These are phyloP conservation scores for Synanthedon tipuliformis DNA, from an alignment of 2,888 invertebrate genomes.

Conservation along the genomic window DNA sequence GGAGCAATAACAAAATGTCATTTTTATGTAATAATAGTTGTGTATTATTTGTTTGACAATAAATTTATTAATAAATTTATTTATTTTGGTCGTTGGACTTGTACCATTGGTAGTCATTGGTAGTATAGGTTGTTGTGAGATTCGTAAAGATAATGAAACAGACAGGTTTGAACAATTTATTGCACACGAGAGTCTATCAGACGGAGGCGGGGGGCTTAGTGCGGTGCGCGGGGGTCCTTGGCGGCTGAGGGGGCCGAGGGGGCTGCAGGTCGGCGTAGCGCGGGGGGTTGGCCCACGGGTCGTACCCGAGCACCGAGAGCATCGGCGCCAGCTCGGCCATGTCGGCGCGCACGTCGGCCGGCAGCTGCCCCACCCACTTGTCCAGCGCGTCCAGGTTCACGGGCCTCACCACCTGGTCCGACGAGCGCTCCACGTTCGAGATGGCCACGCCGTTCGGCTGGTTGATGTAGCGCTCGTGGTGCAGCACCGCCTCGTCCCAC, in stretches of 20 bases:
- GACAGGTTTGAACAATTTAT: too few relatives aligned
- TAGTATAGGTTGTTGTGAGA: too few relatives aligned
- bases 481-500: constrained; percentile 96
- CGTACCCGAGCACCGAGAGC: constrained; percentile 92
- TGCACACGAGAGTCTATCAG: too few relatives aligned
- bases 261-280: constrained; percentile 89
- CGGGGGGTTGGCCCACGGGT: constrained; percentile 96
- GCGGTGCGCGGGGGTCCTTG: constrained; percentile 52
- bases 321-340: constrained; percentile 96
- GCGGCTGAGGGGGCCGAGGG: constrained; percentile 64
- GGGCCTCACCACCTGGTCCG: constrained; percentile 98
- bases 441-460: constrained; percentile 93
- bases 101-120: too few relatives aligned
- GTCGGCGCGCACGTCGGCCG: constrained; percentile 90
- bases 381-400: constrained; percentile 95
- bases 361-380: constrained; percentile 92
- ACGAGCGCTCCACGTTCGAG: constrained; percentile 96
- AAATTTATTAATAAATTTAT: too few relatives aligned
- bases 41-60: too few relatives aligned
- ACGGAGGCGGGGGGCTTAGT: constrained; percentile 25
- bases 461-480: constrained; percentile 97
- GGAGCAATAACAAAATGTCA: too few relatives aligned
- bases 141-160: too few relatives aligned
- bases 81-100: too few relatives aligned
- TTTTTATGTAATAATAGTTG: too few relatives aligned